These are phyloP conservation scores for Helicoverpa zea DNA, from an alignment of 1,140 invertebrate genomes.

Conservation along the genomic window DNA sequence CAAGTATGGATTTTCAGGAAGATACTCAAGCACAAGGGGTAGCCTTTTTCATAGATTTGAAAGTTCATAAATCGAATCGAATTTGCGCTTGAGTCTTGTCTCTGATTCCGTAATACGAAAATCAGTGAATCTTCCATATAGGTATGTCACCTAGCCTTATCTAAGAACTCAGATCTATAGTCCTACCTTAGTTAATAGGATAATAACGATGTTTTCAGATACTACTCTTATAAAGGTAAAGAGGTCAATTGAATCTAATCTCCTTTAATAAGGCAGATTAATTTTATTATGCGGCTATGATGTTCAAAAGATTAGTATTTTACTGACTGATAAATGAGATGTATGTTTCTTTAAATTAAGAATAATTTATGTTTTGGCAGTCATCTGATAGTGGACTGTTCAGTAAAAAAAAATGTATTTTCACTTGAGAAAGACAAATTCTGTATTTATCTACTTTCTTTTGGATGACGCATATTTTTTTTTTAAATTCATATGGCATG, in stretches of 20 bases:
- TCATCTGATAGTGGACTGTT: no score
- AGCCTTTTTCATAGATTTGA: no score
- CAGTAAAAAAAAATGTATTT: no score
- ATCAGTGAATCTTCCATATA: neutral
- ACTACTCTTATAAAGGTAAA: conserved; percentile 8
- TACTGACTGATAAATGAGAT: neutral
- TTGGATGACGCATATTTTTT: no score
- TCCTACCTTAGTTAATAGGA: conserved; percentile 7
- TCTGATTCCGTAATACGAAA: neutral
- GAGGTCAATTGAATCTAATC: conserved; percentile 6
- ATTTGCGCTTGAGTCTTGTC: no score
- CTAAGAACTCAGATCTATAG: conserved; percentile 10
- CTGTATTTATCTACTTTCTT: no score
- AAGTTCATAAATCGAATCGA: no score
- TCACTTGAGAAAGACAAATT: no score
- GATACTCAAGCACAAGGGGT: no score
- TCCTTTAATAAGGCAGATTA: neutral
- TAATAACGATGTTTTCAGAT: neutral
- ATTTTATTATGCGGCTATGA: neutral
- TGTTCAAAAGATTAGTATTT: neutral
- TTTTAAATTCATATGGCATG: no score
- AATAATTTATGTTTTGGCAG: neutral
- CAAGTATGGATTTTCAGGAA: no score
- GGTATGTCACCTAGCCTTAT: neutral
- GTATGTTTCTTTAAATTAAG: neutral